phyloP scores from a whole-genome alignment of 2,113 vertebrate genomes.

The Paramisgurnus dabryanus region DNA sequence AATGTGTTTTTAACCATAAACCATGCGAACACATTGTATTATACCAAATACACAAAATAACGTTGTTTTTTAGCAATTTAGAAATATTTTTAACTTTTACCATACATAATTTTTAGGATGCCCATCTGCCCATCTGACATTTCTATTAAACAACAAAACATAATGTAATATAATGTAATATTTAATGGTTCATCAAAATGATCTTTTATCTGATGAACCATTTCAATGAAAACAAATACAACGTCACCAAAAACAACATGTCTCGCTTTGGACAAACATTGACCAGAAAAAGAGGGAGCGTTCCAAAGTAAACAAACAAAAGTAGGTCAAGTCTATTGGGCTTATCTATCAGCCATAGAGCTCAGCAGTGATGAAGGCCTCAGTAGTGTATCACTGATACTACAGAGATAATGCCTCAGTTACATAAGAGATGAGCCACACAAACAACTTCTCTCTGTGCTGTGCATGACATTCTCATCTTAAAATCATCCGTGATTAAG shows the following conservation, averaged over 20 bases:
- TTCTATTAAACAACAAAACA: not conserved
- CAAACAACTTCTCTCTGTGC: not conserved
- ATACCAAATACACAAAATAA: too few relatives aligned
- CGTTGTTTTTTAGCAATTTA: too few relatives aligned
- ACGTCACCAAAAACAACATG: constrained; percentile 11
- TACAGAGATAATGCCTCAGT: constrained; percentile 11
- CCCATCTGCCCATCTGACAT: not conserved
- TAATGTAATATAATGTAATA: too few relatives aligned
- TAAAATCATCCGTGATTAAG: not conserved
- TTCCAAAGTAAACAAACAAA: constrained; percentile 31
- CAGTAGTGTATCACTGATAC: not conserved
- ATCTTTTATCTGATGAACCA: not conserved
- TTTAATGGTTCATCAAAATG: not conserved
- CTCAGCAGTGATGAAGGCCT: not conserved
- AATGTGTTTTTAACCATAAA: too few relatives aligned
- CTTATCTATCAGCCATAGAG: constrained; percentile 37
- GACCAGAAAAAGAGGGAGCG: constrained; percentile 12
- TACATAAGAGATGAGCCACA: not conserved
- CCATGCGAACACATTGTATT: too few relatives aligned
- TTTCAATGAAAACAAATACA: not conserved
- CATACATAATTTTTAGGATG: not conserved
- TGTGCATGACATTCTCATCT: not conserved
- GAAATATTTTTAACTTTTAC: too few relatives aligned
- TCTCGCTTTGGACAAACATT: constrained; percentile 30
- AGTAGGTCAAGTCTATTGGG: constrained; percentile 37